These are phyloP conservation scores for Congeria kusceri DNA, from an alignment of 2,888 invertebrate species.

Conservation along the genomic window DNA sequence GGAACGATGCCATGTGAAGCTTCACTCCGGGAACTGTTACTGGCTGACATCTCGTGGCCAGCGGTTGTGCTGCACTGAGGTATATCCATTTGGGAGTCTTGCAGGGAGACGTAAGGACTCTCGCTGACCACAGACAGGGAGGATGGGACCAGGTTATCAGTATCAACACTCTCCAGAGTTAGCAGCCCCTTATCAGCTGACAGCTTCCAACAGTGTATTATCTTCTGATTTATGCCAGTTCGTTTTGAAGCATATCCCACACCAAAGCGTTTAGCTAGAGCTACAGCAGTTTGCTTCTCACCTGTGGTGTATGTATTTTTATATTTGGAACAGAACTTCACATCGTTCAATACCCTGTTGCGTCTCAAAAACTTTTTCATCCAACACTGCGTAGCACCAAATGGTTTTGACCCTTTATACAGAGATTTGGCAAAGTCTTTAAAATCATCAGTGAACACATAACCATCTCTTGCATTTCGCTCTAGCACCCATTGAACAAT, in stretches of 20 bases:
- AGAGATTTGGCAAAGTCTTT: constrained; percentile 60
- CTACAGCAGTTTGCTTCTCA: constrained; percentile 51
- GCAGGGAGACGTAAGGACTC: constrained; percentile 3
- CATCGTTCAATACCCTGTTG: constrained; percentile 47
- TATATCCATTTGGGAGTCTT: background rate
- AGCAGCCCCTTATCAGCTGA: constrained; percentile 47
- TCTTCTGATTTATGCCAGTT: constrained; percentile 52
- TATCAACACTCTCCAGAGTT: constrained; percentile 12
- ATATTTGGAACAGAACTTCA: constrained; percentile 60
- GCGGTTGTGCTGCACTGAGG: background rate
- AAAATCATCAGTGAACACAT: constrained; percentile 65
- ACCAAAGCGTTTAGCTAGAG: constrained; percentile 55
- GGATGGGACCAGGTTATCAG: background rate
- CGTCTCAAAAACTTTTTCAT: constrained; percentile 60
- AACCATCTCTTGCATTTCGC: constrained; percentile 55
- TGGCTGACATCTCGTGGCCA: background rate
- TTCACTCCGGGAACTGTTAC: constrained; percentile 5
- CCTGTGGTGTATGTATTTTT: constrained; percentile 53
- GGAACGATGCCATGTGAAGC: constrained; percentile 59
- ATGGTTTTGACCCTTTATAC: constrained; percentile 55
- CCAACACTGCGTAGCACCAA: constrained; percentile 61
- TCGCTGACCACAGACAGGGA: constrained; percentile 4
- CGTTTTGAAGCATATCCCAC: constrained; percentile 50
- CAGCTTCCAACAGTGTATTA: constrained; percentile 59
- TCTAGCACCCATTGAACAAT: constrained; percentile 63